Evolutionary conservation across 2,888 invertebrate species (phyloP).

Genomic region (Drosophila melanocephala): DNA sequence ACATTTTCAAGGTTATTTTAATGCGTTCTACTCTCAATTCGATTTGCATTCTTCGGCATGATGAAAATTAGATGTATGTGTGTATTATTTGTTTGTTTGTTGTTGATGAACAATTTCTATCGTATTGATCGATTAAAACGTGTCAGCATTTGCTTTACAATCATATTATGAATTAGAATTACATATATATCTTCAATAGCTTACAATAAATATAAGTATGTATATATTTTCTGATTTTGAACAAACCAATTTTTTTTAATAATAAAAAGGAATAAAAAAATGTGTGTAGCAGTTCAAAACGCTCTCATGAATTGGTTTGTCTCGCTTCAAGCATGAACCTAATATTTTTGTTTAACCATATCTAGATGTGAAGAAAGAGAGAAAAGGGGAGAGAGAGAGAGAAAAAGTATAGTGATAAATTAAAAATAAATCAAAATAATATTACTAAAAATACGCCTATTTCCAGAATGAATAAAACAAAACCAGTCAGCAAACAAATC

Average conservation of each 20-base stretch:
- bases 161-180: slow-evolving; percentile 64
- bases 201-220: slow-evolving; percentile 70
- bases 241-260: slow-evolving; percentile 57
- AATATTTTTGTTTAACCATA: slow-evolving; percentile 85
- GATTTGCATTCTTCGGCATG: slow-evolving; percentile 29
- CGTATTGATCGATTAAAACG: slow-evolving; percentile 38
- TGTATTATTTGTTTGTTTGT: slow-evolving; percentile 5
- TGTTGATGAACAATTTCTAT: slow-evolving; percentile 16
- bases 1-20: slow-evolving; percentile 10
- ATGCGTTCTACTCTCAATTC: slow-evolving; percentile 29
- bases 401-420: slow-evolving; percentile 30
- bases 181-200: slow-evolving; percentile 56
- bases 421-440: slow-evolving; percentile 25
- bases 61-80: neutral
- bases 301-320: slow-evolving; percentile 58
- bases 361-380: slow-evolving; percentile 75
- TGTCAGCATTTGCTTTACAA: slow-evolving; percentile 46
- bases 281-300: slow-evolving; percentile 61
- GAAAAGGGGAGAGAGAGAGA: slow-evolving; percentile 37
- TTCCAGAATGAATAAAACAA: neutral
- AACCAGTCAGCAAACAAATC: slow-evolving; percentile 15
- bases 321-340: slow-evolving; percentile 68
- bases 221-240: slow-evolving; percentile 51
- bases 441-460: slow-evolving; percentile 2
- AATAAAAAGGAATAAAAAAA: slow-evolving; percentile 51